A percentile compares a stretch with the other conserved stretches of the same genome.
Evolutionary conservation across 2,113 vertebrate genomes (phyloP).

Genomic region (Python bivittatus): DNA sequence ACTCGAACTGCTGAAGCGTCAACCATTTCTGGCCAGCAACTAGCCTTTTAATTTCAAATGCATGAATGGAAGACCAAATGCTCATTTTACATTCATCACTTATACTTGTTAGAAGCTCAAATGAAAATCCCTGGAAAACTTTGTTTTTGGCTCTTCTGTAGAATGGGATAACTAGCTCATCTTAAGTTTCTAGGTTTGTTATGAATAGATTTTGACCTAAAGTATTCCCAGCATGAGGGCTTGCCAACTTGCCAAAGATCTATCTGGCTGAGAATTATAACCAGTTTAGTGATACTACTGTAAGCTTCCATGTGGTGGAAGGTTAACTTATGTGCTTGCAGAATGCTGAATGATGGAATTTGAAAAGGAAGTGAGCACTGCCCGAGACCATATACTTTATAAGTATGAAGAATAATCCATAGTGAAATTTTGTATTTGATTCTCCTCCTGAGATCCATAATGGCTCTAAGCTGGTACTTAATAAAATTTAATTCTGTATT

Average conservation of each 20-base stretch:
- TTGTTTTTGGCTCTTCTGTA: constrained; percentile 55
- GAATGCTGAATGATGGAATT: neutral
- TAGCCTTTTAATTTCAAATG: constrained; percentile 57
- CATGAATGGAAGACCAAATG: constrained; percentile 63
- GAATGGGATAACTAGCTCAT: constrained; percentile 42
- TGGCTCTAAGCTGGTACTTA: neutral
- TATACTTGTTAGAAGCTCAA: constrained; percentile 59
- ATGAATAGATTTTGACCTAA: constrained; percentile 59
- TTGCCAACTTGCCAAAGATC: constrained; percentile 10
- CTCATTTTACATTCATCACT: constrained; percentile 63
- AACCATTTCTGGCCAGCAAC: too few relatives aligned
- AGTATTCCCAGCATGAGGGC: constrained; percentile 50
- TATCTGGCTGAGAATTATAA: neutral
- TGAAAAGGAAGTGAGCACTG: neutral
- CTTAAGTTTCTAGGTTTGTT: constrained; percentile 54
- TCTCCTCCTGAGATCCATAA: neutral
- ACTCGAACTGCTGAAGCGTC: too few relatives aligned
- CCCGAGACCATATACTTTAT: neutral
- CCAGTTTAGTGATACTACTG: neutral
- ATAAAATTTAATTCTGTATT: neutral
- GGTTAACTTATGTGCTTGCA: neutral
- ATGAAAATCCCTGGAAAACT: constrained; percentile 62
- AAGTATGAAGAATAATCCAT: neutral
- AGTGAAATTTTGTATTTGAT: neutral
- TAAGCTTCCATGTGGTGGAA: neutral